Evolutionary conservation across 2,797 vertebrate genomes (phyloP), one percentile per base, ranked within the genome.

Genomic region (Chaetophractus vellerosus): DNA sequence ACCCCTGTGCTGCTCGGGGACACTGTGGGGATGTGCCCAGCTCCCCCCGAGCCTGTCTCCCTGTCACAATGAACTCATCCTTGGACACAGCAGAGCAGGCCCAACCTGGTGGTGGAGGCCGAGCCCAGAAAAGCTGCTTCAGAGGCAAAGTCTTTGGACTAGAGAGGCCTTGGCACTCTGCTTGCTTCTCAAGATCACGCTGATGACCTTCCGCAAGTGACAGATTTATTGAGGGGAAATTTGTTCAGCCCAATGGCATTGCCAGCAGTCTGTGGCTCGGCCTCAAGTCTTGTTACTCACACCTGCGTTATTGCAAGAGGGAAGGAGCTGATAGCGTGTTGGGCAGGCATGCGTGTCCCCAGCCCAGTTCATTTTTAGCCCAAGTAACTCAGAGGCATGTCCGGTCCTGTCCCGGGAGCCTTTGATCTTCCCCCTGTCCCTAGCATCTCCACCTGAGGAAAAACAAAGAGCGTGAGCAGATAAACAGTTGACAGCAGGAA

Each of bases 101-200:
- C 36, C 31, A 2, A 31, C 0, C 0, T 1, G 24, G 23, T 69
- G 57, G 61, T 5, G 0, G 0, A 0, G 0, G 1, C 11, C 4
- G 10, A 0, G 31, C 31, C 10, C 33, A 0, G 59, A 61, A 24
- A 26, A 91, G 81, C 36, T 5, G 14, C 21, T 0, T n/a, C 21
- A 1, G 14, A 63, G 59, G 26, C 45, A 38, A 38, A n/a, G 64
- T 69, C 69, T n/a, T 26, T 38, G 69, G 71, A 28, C 78, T 0
- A 0, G 24, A 52, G 48, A 76, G 41, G 50, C 59, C 78, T 88
- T 82, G 92, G 92, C 78, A 55, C 72, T 12, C 1, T 0, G 31
- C 55, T 31, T 16, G n/a, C 81, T 63, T 50, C 33, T 85, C 96
- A 96, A 97, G 96, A 96, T 94, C 72, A 0, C 0, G 16, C 80